Evolutionary conservation across 1,140 invertebrate species (phyloP), one percentile per base, ranked within the genome.

Genomic region (Pachyrhynchus sulphureomaculatus): DNA sequence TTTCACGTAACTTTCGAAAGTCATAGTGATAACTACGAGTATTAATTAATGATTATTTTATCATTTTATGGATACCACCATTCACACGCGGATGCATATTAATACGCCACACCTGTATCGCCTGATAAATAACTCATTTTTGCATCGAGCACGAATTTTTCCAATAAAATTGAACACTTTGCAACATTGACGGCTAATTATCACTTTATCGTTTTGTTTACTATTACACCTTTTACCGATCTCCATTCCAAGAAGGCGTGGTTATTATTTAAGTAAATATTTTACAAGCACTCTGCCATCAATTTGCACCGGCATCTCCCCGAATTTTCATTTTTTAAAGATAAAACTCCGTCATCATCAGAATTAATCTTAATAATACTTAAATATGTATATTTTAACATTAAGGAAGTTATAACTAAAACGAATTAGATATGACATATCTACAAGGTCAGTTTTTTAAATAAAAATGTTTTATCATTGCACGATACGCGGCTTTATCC

Each of bases 201-300:
- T 51, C 48, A 51, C 48, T 51, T 51, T 36, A 51, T 33, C 48
- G 48, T 32, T 51, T 51, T 51, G 48, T 51, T 51, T 51, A 36
- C 48, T 51, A 36, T 51, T 51, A 51, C 48, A 51, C 48, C 48
- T 51, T 51, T 51, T 51, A 51, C 48, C 33, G 33, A 36, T 51
- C 48, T 21, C 48, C n/a, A 10, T 51, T 51, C 48, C 36, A 36
- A 36, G 48, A 51, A 51, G 48, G 48, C 48, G 48, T 51, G 48
- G 48, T 36, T 36, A 51, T 17, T 48, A 36, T 21, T 32, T 36
- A 18, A 51, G n/a, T 12, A 51, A 51, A 51, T 51, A 51, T 51
- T 51, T 21, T 12, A 29, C 26, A 29, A 9, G 26, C 26, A 15
- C 5, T 32, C 18, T 42, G 39, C 39, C 18, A 42, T 42, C 39